Conservation (phyloP, 1,140 invertebrate genomes). For the Drosophila ambigua region DNA sequence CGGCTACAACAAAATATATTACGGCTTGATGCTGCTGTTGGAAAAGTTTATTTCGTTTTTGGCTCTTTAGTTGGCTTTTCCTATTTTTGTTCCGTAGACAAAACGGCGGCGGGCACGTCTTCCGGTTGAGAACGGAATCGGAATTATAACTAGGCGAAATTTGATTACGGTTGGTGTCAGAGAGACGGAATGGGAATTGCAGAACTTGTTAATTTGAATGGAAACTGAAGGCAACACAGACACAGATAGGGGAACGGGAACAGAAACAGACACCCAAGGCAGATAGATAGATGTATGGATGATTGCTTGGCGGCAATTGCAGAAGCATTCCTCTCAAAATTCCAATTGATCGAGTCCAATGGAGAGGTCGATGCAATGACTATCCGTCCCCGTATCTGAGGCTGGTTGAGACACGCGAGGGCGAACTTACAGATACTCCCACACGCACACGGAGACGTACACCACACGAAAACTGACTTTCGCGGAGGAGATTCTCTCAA, state of each 20-base stretch:
- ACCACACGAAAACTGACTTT: constrained; percentile 45
- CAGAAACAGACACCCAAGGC: too few species aligned
- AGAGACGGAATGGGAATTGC: constrained; percentile 54
- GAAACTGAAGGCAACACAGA: constrained; percentile 3
- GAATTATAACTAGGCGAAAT: constrained; percentile 61
- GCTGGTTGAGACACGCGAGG: constrained; percentile 25
- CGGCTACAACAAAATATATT: constrained; percentile 36
- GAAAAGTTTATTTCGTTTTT: constrained; percentile 53
- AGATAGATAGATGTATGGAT: constrained; percentile 7
- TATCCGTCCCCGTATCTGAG: constrained; percentile 14
- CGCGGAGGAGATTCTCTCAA: constrained; percentile 20
- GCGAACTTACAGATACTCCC: constrained; percentile 41
- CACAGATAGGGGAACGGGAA: constrained; percentile 11
- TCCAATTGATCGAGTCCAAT: constrained; percentile 25
- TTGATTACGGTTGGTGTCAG: constrained; percentile 59
- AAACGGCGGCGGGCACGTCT: constrained; percentile 59
- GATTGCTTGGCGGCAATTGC: background rate
- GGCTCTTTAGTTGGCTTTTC: constrained; percentile 40
- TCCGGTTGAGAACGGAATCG: constrained; percentile 52
- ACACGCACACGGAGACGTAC: constrained; percentile 23
- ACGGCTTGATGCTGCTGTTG: constrained; percentile 15
- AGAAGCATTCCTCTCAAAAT: constrained; percentile 22
- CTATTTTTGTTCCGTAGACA: constrained; percentile 60
- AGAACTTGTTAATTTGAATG: constrained; percentile 40
- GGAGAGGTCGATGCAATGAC: constrained; percentile 9